phyloP scores from a whole-genome alignment of 2,888 invertebrate species.

The Eristalis pertinax region DNA sequence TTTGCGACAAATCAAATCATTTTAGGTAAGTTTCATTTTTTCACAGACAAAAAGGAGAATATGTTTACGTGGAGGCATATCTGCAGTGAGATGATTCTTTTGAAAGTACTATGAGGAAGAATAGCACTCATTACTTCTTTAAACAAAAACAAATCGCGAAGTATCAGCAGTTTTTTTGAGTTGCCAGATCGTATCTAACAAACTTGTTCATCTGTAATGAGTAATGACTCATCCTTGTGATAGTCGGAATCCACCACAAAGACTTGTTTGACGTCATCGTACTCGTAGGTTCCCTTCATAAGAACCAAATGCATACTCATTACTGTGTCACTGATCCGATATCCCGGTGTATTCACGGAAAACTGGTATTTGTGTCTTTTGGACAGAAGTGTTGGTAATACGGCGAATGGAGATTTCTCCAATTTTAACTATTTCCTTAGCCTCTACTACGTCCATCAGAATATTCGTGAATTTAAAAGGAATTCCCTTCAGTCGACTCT shows the following conservation, averaged over 20 bases:
- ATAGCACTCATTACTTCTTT: too few species aligned
- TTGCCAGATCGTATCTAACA: too few species aligned
- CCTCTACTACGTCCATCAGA: slow-evolving; percentile 89
- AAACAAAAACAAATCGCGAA: too few species aligned
- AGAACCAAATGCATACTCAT: too few species aligned
- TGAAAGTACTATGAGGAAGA: too few species aligned
- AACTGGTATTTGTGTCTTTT: slow-evolving; percentile 86
- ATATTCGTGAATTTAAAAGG: slow-evolving; percentile 94
- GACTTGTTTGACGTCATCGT: slow-evolving; percentile 86
- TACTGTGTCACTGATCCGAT: too few species aligned
- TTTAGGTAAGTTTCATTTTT: slow-evolving; percentile 73
- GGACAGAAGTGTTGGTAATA: slow-evolving; percentile 84
- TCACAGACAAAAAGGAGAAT: too few species aligned
- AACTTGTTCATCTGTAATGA: slow-evolving; percentile 80
- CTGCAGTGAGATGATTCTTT: too few species aligned
- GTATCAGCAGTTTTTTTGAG: too few species aligned
- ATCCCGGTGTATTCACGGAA: slow-evolving; percentile 86
- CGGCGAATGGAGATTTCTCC: slow-evolving; percentile 90
- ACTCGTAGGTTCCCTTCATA: too few species aligned
- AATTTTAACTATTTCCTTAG: slow-evolving; percentile 91
- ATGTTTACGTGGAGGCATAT: too few species aligned
- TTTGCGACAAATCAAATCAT: slow-evolving; percentile 87
- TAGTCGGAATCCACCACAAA: slow-evolving; percentile 87
- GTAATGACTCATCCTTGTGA: slow-evolving; percentile 78
- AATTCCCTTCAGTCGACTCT: slow-evolving; percentile 95